Evolutionary conservation across 1,140 invertebrate species (phyloP), one percentile per base, ranked within the genome.

Genomic region (Neelides sp.): DNA sequence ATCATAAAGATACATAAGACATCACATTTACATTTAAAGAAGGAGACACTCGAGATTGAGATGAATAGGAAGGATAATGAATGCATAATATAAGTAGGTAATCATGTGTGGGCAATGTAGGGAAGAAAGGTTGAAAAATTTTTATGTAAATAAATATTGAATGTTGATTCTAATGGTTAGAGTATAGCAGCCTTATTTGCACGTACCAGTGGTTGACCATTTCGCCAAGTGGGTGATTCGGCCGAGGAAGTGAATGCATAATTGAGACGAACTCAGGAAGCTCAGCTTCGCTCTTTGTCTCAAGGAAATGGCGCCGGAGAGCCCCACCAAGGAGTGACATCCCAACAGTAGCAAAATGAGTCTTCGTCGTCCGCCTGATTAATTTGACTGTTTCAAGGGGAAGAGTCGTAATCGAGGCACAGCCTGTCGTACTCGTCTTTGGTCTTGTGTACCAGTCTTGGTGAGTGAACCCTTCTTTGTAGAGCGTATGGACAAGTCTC

Each of bases 261-360:
- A 61, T 51, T 10, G 43, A 40, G 1, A 54, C 52, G 22, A 28
- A 51, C 3, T 30, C 20, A 20, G 56, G 56, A 4, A 54, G n/a
- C 3, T 48, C 2, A 22, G 47, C 15, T 41, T 34, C n/a, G 44
- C 41, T 5, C 7, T 19, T 5, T 10, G 8, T 45, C 2, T 52
- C 50, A 20, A 30, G n/a, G 32, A 48, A 32, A 22, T 51, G 54
- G 8, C 52, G 49, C 5, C 48, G 39, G 23, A 57, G 26, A 24
- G 59, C 59, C 40, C 59, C 59, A 23, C 44, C 40, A 19, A 61
- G 32, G 13, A 61, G n/a, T 30, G 45, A 26, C 59, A 61, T 61
- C 20, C 59, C 59, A 22, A 57, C 46, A 2, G 54, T 52, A 2
- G 59, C 59, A 55, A 61, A 61, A 50, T 61, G 59, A 17, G 55